Conservation (phyloP, 2,113 vertebrate species). For the Climacteris rufus region DNA sequence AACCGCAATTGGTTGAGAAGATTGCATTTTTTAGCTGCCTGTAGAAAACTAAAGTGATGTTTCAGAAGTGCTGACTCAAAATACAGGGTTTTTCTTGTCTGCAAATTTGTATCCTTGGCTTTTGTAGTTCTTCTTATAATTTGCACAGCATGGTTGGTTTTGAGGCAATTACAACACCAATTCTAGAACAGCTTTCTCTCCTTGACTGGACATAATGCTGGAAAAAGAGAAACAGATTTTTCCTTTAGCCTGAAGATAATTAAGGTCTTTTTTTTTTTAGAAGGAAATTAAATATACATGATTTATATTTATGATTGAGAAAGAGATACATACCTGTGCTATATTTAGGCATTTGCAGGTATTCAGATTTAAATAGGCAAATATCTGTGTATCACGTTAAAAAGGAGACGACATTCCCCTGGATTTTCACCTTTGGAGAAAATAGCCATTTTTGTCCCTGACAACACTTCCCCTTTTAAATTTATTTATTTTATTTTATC, state of each 20-base stretch:
- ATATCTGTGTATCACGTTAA: background rate
- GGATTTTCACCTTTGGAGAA: background rate
- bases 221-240: background rate
- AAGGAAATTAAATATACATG: background rate
- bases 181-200: background rate
- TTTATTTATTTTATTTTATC: background rate
- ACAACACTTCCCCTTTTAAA: background rate
- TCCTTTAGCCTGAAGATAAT: background rate
- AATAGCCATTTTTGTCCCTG: background rate
- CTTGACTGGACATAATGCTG: background rate
- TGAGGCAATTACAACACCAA: background rate
- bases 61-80: slow-evolving; percentile 11
- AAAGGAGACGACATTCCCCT: background rate
- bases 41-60: background rate
- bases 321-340: background rate
- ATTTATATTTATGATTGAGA: background rate
- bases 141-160: background rate
- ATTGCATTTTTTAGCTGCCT: background rate
- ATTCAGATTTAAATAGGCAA: background rate
- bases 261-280: background rate
- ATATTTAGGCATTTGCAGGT: background rate
- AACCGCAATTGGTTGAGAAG: background rate
- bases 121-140: background rate
- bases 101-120: background rate
- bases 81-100: background rate